Base-by-base conservation (phyloP, 2,888 invertebrate species). In the Nomada fabriciana region DNA sequence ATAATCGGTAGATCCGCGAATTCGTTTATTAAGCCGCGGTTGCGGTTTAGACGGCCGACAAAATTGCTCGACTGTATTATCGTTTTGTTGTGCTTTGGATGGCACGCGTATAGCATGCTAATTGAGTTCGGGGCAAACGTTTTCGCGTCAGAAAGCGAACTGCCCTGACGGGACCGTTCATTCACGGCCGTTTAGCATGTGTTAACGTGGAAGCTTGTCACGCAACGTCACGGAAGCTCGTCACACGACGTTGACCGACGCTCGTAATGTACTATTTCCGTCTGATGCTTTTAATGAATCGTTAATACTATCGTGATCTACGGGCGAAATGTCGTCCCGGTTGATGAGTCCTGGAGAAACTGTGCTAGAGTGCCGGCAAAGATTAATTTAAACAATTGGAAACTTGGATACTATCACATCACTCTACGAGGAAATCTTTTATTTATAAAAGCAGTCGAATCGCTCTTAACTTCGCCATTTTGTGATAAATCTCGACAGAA, bases 1-100 rank as follows among this genome's bases (percentile, higher is more conserved):
- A 70, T 70, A 67, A 79, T 79, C 70, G 60, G 67, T 9, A 42
- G 61, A 36, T 64, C 50, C 70, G 52, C 50, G 67, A 47, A 68
- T 74, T 83, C 77, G 85, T 85, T 85, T 85, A 83, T 83, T 76
- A 85, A 85, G 83, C 78, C 76, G 43, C 76, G 60, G n/a, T 11
- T 57, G 73, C 52, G 57, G 52, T 53, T 55, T 71, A 36, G 69
- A 50, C 71, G 25, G 20, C 64, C 47, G 59, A 23, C 10, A 55
- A 80, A 76, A 76, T 80, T 52, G 77, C 55, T 72, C 77, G 72
- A 57, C 77, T 83, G 75, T 72, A 75, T 85, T 85, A 83, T 77
- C 85, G 80, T 85, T 85, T 80, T 36, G 80, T 65, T 75, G 75
- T 82, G 47, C 74, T 71, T 85, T 69, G 65, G 29, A 60, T 20